Conservation (phyloP, 2,113 vertebrate species). For the Miniopterus natalensis region DNA sequence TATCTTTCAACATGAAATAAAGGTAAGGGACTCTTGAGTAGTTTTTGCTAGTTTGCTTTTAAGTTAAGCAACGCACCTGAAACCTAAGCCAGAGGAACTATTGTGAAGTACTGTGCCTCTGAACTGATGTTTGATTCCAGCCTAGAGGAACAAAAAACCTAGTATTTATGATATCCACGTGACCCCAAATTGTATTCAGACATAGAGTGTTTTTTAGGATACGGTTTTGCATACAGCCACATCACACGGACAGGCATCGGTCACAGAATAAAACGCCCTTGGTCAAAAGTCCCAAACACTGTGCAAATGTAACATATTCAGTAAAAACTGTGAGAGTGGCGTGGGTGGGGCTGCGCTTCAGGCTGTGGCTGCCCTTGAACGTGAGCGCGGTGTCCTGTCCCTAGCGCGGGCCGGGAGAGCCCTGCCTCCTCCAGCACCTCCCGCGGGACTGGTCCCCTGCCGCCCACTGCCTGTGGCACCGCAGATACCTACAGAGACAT, state of each 20-base stretch:
- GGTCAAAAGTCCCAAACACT: neutral
- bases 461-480: neutral
- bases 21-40: neutral
- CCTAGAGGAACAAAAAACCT: neutral
- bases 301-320: neutral
- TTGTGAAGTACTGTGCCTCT: slow-evolving; percentile 58
- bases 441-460: neutral
- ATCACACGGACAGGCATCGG: neutral
- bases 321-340: rapidly evolving
- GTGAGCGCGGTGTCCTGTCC: rapidly evolving
- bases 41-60: slow-evolving; percentile 28
- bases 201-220: neutral
- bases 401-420: rapidly evolving
- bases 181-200: slow-evolving; percentile 50
- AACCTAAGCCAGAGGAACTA: slow-evolving; percentile 39
- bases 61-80: slow-evolving; percentile 27
- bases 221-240: neutral
- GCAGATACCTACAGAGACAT: too few relatives aligned
- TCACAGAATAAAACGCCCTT: neutral
- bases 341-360: rapidly evolving
- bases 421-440: neutral
- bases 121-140: neutral
- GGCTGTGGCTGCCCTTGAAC: neutral
- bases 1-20: slow-evolving; percentile 54
- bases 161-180: neutral